A percentile compares a stretch with the other conserved stretches of the same genome.
Evolutionary conservation across 64 coral and sea anemone species (phyloP).

Genomic region (Montipora capricornis): DNA sequence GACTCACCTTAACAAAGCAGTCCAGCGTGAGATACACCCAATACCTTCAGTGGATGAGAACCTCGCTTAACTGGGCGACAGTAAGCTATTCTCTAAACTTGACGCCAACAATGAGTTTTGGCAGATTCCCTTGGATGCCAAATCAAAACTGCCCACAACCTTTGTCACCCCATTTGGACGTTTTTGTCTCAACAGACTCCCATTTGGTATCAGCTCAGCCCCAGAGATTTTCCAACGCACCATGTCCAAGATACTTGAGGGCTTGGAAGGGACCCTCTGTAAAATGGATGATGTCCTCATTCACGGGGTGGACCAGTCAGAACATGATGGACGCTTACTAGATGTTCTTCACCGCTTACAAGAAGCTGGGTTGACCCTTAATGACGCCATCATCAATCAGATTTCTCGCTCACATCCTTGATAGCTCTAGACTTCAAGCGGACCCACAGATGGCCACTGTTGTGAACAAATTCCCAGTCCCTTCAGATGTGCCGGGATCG

Average conservation of each 20-base stretch:
- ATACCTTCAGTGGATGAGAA: too few species aligned
- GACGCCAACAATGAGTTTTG: neutral
- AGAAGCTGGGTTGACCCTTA: too few species aligned
- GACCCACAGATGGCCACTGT: slow-evolving; percentile 19
- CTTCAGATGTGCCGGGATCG: slow-evolving; percentile 10
- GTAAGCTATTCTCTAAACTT: slow-evolving; percentile 3
- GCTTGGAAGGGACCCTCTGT: neutral
- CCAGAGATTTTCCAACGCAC: neutral
- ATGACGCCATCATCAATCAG: neutral
- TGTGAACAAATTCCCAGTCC: slow-evolving; percentile 13
- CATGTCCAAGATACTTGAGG: neutral
- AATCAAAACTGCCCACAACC: neutral
- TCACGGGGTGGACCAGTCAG: too few species aligned
- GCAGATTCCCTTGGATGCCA: neutral
- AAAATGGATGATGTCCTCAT: neutral
- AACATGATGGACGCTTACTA: slow-evolving; percentile 28
- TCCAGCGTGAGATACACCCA: slow-evolving; percentile 29
- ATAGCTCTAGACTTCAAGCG: slow-evolving; percentile 18
- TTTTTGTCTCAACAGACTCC: neutral
- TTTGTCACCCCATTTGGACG: neutral
- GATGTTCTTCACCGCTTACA: neutral
- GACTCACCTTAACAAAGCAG: slow-evolving; percentile 20
- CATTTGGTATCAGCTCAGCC: neutral
- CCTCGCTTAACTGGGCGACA: neutral
- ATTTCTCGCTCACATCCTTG: slow-evolving; percentile 48